Percentiles rank a stretch among this genome's conserved stretches.
Conservation (phyloP, 2,797 vertebrate species). For the Hafferia zeledoni region DNA sequence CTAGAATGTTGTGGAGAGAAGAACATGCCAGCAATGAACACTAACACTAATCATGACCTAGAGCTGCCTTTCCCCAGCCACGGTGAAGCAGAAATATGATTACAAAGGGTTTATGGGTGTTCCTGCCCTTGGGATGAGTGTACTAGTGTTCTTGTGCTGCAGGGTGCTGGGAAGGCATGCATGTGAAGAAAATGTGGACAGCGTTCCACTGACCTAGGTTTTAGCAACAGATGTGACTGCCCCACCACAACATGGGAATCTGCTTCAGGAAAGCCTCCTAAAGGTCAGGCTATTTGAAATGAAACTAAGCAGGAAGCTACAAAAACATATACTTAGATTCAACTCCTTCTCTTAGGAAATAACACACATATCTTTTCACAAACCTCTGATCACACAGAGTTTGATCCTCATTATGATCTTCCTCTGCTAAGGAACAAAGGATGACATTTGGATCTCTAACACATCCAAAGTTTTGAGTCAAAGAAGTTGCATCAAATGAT, state of each 20-base stretch:
- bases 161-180: neutral
- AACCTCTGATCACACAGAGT: neutral
- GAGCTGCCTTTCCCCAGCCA: neutral
- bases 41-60: neutral
- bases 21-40: neutral
- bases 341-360: neutral
- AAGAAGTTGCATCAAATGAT: neutral
- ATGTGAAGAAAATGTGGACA: neutral
- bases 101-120: neutral
- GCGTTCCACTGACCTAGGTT: neutral
- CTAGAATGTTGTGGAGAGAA: neutral
- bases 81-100: neutral
- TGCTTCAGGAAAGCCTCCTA: neutral
- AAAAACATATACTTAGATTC: neutral
- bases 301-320: neutral
- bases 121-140: neutral
- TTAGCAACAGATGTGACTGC: neutral
- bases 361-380: neutral
- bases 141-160: neutral
- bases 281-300: neutral
- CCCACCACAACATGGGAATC: neutral
- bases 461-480: neutral
- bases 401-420: neutral
- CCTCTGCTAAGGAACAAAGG: neutral
- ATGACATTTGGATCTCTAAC: neutral